A percentile compares a stretch with the other conserved stretches of the same genome.
These are phyloP conservation scores for Phengaris arion DNA, from an alignment of 2,888 invertebrate genomes.

Conservation along the genomic window DNA sequence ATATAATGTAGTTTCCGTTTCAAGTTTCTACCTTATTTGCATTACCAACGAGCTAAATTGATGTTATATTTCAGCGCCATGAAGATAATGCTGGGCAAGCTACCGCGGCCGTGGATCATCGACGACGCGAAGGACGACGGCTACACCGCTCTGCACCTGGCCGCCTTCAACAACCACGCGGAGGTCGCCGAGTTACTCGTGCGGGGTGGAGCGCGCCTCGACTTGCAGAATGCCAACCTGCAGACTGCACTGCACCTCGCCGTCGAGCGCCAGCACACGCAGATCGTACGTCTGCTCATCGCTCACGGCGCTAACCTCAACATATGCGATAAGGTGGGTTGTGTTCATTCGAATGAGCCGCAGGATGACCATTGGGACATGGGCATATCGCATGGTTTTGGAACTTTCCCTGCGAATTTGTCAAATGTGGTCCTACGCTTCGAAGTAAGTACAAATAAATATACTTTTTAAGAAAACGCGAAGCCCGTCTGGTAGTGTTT, in stretches of 20 bases:
- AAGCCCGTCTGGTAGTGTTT: no score
- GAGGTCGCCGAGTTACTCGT: constrained; percentile 96
- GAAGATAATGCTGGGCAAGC: constrained; percentile 94
- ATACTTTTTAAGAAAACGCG: no score
- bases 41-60: neutral
- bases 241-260: constrained; percentile 96
- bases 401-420: no score
- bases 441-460: no score
- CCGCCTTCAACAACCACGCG: constrained; percentile 97
- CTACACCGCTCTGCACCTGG: constrained; percentile 96
- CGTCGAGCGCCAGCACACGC: constrained; percentile 98
- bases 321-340: constrained; percentile 93
- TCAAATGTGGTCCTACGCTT: no score
- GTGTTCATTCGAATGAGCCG: no score
- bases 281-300: constrained; percentile 95
- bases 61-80: constrained; percentile 87
- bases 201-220: constrained; percentile 94
- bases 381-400: no score
- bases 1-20: no score
- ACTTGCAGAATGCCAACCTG: constrained; percentile 96
- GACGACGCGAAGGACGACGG: constrained; percentile 99
- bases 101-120: constrained; percentile 97
- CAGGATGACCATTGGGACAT: no score
- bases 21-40: no score
- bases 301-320: constrained; percentile 96